Percentiles rank a stretch among this genome's conserved stretches.
phyloP scores from a whole-genome alignment of 2,797 vertebrate species.

The Enteromius mattozi region DNA sequence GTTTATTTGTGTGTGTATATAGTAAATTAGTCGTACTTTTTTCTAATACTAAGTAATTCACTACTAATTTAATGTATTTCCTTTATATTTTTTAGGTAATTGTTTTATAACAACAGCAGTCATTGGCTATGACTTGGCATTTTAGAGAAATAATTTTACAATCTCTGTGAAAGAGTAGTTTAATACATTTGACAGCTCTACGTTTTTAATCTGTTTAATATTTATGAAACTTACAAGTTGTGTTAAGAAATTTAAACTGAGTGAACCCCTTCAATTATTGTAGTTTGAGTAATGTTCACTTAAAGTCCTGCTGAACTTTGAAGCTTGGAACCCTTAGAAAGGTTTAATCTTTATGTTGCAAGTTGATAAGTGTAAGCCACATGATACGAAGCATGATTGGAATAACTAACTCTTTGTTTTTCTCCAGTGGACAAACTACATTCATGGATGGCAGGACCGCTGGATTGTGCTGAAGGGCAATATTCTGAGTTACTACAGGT shows the following conservation, averaged over 20 bases:
- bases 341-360: conserved; percentile 25
- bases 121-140: too few species aligned
- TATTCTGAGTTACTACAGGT: conserved; percentile 96
- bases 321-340: not conserved
- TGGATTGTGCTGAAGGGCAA: conserved; percentile 97
- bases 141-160: not conserved
- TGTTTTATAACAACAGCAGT: not conserved
- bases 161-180: not conserved
- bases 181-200: not conserved
- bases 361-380: conserved; percentile 4
- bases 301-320: conserved; percentile 24
- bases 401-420: conserved; percentile 31
- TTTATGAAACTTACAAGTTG: not conserved
- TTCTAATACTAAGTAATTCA: too few species aligned
- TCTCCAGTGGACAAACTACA: conserved; percentile 97
- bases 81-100: not conserved
- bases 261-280: not conserved
- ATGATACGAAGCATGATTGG: not conserved
- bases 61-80: not conserved
- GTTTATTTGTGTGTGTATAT: too few species aligned
- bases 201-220: not conserved
- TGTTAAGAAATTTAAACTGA: not conserved
- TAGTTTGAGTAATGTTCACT: not conserved
- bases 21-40: not conserved
- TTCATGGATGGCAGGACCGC: conserved; percentile 98